Conservation (phyloP, 2,113 vertebrate genomes). For the Microtus ochrogaster region DNA sequence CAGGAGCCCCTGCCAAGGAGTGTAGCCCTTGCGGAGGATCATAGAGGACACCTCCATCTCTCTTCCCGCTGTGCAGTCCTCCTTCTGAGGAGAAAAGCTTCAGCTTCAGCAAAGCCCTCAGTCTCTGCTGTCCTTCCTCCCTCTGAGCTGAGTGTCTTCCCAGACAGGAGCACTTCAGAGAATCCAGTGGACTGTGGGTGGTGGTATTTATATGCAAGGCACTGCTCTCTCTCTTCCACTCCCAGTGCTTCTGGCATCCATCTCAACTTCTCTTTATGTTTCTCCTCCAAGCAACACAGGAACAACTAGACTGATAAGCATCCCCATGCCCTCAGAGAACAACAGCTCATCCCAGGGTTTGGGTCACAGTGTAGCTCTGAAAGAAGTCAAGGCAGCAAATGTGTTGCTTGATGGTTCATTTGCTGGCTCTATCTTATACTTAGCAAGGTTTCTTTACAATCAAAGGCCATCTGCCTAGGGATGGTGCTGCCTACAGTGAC, state of each 20-base stretch:
- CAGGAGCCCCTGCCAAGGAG: not conserved
- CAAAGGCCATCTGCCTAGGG: too few species aligned
- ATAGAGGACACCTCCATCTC: not conserved
- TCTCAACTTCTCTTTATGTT: not conserved
- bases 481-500: too few species aligned
- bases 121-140: not conserved
- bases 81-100: not conserved
- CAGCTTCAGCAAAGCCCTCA: not conserved
- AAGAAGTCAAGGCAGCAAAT: too few species aligned
- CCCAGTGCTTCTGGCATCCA: not conserved
- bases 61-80: not conserved
- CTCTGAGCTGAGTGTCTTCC: not conserved
- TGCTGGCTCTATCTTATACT: too few species aligned
- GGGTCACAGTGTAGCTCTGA: too few species aligned
- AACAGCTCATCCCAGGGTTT: too few species aligned
- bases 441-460: too few species aligned
- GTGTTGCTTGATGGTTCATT: too few species aligned
- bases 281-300: not conserved
- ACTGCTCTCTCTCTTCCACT: not conserved
- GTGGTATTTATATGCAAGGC: not conserved
- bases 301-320: not conserved
- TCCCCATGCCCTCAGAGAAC: not conserved
- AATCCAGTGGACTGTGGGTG: too few species aligned
- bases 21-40: rapidly evolving
- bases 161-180: not conserved